Conservation (phyloP, 2,113 vertebrate genomes). For the Pantherophis guttatus region DNA sequence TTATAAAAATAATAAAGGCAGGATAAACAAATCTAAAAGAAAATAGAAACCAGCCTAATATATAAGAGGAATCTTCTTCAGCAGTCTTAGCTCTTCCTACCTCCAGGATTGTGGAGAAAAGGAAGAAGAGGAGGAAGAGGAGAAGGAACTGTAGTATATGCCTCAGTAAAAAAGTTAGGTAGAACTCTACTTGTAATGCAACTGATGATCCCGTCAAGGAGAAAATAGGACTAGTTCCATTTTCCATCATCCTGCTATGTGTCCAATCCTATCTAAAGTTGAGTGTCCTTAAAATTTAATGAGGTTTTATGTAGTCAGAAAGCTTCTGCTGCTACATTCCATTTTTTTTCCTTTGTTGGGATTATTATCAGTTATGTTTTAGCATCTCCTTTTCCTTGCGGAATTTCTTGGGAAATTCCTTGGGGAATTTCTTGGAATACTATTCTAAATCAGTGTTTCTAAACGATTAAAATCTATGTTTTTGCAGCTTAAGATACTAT, state of each 20-base stretch:
- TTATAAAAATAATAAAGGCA: not conserved
- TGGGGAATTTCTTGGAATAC: not conserved
- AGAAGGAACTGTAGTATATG: not conserved
- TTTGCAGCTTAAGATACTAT: not conserved
- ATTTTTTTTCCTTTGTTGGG: not conserved
- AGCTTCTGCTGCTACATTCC: not conserved
- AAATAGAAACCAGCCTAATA: not conserved
- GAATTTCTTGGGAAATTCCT: not conserved
- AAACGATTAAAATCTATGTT: not conserved
- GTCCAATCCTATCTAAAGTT: not conserved
- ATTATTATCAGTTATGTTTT: not conserved
- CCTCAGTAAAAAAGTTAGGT: not conserved
- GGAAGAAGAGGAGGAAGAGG: not conserved
- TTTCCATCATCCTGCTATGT: not conserved
- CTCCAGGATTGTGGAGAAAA: not conserved
- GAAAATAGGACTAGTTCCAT: not conserved
- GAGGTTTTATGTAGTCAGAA: not conserved
- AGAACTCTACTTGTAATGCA: not conserved
- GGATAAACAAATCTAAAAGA: not conserved
- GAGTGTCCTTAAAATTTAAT: not conserved
- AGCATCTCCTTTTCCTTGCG: not conserved
- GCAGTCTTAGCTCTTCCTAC: not conserved
- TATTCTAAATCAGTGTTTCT: not conserved
- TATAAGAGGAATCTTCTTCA: not conserved
- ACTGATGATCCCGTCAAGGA: not conserved